Percentiles rank a stretch among this genome's conserved stretches.
Conservation (phyloP, 2,888 invertebrate species). For the Apodemia duryi region DNA sequence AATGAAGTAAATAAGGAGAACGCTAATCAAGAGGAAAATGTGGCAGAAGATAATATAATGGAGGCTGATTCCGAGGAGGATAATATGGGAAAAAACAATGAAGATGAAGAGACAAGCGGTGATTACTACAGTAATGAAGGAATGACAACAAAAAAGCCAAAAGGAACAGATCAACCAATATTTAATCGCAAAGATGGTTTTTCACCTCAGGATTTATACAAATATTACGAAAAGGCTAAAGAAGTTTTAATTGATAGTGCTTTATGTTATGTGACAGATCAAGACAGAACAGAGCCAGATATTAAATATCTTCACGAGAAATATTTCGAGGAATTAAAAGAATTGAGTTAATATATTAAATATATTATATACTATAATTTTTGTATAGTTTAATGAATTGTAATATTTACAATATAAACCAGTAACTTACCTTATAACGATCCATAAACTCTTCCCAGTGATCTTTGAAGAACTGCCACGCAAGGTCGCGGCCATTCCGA, state of each 20-base stretch:
- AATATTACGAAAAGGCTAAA: conserved; percentile 25
- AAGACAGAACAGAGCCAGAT: conserved; percentile 10
- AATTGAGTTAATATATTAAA: too few relatives aligned
- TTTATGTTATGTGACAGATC: conserved; percentile 15
- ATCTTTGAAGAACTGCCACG: conserved; percentile 94
- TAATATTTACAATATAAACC: too few relatives aligned
- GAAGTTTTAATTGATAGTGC: conserved; percentile 18
- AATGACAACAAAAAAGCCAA: background rate
- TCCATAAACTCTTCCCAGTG: conserved; percentile 88
- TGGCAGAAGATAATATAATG: background rate
- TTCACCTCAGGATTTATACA: conserved; percentile 25
- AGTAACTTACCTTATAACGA: conserved; percentile 82
- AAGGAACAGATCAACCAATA: background rate
- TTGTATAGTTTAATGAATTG: too few relatives aligned
- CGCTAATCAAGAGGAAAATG: background rate
- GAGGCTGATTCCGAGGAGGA: background rate
- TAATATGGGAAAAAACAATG: background rate
- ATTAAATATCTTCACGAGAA: conserved; percentile 18
- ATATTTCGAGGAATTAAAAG: conserved; percentile 18
- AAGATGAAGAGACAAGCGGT: background rate
- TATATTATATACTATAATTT: too few relatives aligned
- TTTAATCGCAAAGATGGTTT: conserved; percentile 2
- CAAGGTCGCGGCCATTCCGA: conserved; percentile 88
- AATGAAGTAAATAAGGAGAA: background rate
- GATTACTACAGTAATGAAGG: background rate